A percentile compares a stretch with the other conserved stretches of the same genome.
Evolutionary conservation across 2,113 vertebrate species (phyloP).

Genomic region (Cyprinodon tularosa): DNA sequence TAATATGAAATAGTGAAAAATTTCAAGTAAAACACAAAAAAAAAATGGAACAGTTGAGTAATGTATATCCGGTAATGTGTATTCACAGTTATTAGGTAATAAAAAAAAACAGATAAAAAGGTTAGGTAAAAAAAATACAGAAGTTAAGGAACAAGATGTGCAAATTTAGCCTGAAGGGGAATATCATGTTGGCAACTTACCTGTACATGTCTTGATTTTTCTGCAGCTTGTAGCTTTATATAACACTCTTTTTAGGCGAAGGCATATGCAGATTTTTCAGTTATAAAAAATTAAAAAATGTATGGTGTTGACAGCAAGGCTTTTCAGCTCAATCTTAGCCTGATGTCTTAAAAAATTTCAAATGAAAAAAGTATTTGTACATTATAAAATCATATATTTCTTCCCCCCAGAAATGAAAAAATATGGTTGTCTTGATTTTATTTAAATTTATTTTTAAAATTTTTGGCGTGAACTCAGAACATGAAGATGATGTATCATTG

Average conservation of each 20-base stretch:
- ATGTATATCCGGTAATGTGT: neutral
- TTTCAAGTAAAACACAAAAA: no score
- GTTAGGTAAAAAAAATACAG: neutral
- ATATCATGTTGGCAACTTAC: neutral
- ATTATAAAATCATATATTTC: neutral
- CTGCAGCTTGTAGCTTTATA: conserved; percentile 1
- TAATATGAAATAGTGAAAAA: no score
- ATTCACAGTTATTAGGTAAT: neutral
- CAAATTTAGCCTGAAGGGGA: neutral
- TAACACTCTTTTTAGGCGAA: conserved; percentile 2
- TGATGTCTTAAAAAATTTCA: neutral
- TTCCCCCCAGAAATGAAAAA: conserved; percentile 9
- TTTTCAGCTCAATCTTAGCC: neutral
- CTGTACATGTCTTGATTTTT: neutral
- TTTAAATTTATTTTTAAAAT: conserved; percentile 36
- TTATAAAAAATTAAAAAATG: neutral
- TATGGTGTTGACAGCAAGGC: neutral
- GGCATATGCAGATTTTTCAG: neutral
- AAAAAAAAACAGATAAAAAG: no score
- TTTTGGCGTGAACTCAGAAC: conserved; percentile 18
- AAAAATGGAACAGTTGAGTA: neutral
- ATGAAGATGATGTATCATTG: conserved; percentile 43
- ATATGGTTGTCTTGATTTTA: conserved; percentile 25
- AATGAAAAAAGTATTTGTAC: conserved; percentile 13
- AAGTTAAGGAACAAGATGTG: neutral